Conservation (phyloP, 2,888 invertebrate species). For the Drosophila mercatorum region DNA sequence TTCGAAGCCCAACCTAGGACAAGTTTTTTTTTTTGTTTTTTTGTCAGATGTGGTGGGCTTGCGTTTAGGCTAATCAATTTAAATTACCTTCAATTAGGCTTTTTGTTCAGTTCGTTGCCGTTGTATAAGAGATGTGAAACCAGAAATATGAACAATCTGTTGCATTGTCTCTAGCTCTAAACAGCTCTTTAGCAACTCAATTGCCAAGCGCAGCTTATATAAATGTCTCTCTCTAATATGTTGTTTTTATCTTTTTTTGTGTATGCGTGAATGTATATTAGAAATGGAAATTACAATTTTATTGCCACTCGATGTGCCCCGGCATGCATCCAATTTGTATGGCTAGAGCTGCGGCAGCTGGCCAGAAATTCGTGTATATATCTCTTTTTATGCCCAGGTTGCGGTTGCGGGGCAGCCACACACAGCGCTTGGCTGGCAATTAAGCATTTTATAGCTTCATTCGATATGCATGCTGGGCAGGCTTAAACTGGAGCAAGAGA, state of each 20-base stretch:
- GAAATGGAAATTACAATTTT: slow-evolving; percentile 46
- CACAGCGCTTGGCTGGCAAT: slow-evolving; percentile 56
- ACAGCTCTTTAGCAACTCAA: slow-evolving; percentile 46
- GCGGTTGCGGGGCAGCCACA: slow-evolving; percentile 34
- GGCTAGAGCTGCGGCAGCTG: slow-evolving; percentile 26
- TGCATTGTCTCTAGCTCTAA: slow-evolving; percentile 38
- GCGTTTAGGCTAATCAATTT: slow-evolving; percentile 73
- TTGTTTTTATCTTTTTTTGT: background rate
- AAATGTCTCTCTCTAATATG: slow-evolving; percentile 19
- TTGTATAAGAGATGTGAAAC: slow-evolving; percentile 46
- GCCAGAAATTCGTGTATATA: slow-evolving; percentile 37
- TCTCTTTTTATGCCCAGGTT: slow-evolving; percentile 47
- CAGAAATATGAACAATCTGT: slow-evolving; percentile 47
- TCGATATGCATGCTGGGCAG: slow-evolving; percentile 74
- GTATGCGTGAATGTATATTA: slow-evolving; percentile 18
- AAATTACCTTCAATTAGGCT: slow-evolving; percentile 78
- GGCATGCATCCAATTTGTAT: slow-evolving; percentile 53
- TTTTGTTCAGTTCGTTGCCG: slow-evolving; percentile 54
- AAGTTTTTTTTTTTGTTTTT: slow-evolving; percentile 29
- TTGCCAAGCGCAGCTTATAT: slow-evolving; percentile 35
- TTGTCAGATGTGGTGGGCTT: slow-evolving; percentile 51
- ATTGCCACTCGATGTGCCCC: slow-evolving; percentile 29
- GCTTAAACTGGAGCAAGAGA: background rate
- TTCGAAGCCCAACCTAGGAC: slow-evolving; percentile 48
- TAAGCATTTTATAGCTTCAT: slow-evolving; percentile 75